These are phyloP conservation scores for Aphelinus certus DNA, from an alignment of 1,140 invertebrate genomes.

Conservation along the genomic window DNA sequence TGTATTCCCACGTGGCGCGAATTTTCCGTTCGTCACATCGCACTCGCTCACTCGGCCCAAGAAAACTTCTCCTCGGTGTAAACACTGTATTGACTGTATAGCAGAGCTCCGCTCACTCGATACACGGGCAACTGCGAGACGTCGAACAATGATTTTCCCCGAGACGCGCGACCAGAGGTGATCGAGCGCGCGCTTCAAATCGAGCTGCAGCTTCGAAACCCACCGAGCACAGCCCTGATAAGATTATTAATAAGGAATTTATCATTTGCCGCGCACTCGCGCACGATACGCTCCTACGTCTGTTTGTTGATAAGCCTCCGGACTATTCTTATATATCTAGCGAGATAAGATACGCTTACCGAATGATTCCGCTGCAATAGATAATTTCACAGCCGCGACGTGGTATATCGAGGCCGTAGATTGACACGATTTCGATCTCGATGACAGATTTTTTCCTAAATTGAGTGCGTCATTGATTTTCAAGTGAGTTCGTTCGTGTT, in stretches of 20 bases:
- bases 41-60: background rate
- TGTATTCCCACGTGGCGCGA: background rate
- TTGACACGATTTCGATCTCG: too few species aligned
- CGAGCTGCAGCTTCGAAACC: background rate
- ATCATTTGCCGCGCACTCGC: constrained; percentile 19
- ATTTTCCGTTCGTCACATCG: background rate
- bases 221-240: constrained; percentile 17
- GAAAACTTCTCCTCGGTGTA: too few species aligned
- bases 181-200: background rate
- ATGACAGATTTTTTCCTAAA: too few species aligned
- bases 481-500: too few species aligned
- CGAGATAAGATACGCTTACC: constrained; percentile 29
- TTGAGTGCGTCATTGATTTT: too few species aligned
- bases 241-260: constrained; percentile 37
- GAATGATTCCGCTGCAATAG: constrained; percentile 15
- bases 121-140: too few species aligned
- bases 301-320: constrained; percentile 23
- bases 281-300: constrained; percentile 2
- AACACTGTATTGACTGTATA: too few species aligned
- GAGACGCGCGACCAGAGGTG: too few species aligned
- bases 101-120: too few species aligned
- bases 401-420: too few species aligned
- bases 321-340: constrained; percentile 5
- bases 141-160: too few species aligned
- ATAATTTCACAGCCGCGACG: background rate